Base-by-base conservation (phyloP, 2,113 vertebrate species). In the Tragelaphus imberbis region DNA sequence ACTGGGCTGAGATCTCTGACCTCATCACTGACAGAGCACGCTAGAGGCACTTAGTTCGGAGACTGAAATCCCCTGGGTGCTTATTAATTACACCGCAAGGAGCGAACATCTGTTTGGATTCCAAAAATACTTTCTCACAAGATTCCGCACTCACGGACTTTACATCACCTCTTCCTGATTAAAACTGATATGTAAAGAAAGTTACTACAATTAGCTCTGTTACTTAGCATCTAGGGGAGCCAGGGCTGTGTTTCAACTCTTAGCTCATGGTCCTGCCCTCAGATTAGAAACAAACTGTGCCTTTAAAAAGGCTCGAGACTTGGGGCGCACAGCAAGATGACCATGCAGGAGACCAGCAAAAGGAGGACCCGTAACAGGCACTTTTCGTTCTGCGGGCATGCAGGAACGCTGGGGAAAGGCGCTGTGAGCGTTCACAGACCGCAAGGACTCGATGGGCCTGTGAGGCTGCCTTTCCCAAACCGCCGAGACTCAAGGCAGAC, bases 61-160 rank as follows among this genome's bases (percentile, higher is more conserved):
- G 47, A n/a, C 28, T 28, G 9, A 51, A 28, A 5, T 47, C 86
- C 84, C 56, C 44, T 59, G 53, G 3, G 25, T 21, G n/a, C 82
- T 92, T 80, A 75, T 3, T 71, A 82, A 93, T 71, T 71, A 84
- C 33, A 88, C 56, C 56, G 80, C 33, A 49, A 17, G 65, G 40
- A 85, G 2, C n/a, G 40, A 88, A 86, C 36, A 91, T 59, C 53
- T 97, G 33, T 30, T 92, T n/a, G 84, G 82, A 81, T 91, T 44
- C 58, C 65, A 75, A 71, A 96, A 96, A 51, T 59, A 95, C 36
- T 68, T 87, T 82, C 82, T 84, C 71, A 91, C 56, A 81, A 87
- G 91, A 91, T 90, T 77, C n/a, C 84, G 49, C 33, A 88, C 47
- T 58, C 40, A 59, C 0, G 1, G 77, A n/a, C 55, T 94, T 88